Evolutionary conservation across 2,797 vertebrate genomes (phyloP).

Genomic region (Bufotes viridis): DNA sequence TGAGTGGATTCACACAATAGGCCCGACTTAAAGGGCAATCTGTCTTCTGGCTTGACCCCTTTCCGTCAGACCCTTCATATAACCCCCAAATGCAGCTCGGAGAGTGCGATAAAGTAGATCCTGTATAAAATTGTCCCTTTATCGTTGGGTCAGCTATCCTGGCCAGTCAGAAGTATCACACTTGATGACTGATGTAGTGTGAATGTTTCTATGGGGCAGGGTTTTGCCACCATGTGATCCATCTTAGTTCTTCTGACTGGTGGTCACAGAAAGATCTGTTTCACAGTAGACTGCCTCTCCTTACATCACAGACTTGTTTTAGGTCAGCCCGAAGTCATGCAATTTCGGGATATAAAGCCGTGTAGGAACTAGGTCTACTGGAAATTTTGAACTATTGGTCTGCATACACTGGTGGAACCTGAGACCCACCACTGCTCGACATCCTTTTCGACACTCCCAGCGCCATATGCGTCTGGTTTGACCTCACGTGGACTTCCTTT

Average conservation of each 20-base stretch:
- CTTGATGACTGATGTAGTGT: neutral
- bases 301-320: too few relatives aligned
- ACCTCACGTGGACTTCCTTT: neutral
- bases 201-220: neutral
- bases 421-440: too few relatives aligned
- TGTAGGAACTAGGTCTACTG: too few relatives aligned
- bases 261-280: too few relatives aligned
- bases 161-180: neutral
- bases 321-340: too few relatives aligned
- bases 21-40: neutral
- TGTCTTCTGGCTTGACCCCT: neutral
- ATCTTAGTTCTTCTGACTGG: too few relatives aligned
- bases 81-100: neutral
- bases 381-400: too few relatives aligned
- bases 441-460: neutral
- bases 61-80: neutral
- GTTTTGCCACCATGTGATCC: too few relatives aligned
- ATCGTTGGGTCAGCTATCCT: neutral
- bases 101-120: neutral
- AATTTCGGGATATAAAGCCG: too few relatives aligned
- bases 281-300: too few relatives aligned
- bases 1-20: constrained; percentile 1
- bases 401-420: too few relatives aligned
- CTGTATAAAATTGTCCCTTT: neutral
- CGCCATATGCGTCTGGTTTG: neutral